phyloP scores from a whole-genome alignment of 2,888 invertebrate genomes.

The Lithophane semibrunnea region DNA sequence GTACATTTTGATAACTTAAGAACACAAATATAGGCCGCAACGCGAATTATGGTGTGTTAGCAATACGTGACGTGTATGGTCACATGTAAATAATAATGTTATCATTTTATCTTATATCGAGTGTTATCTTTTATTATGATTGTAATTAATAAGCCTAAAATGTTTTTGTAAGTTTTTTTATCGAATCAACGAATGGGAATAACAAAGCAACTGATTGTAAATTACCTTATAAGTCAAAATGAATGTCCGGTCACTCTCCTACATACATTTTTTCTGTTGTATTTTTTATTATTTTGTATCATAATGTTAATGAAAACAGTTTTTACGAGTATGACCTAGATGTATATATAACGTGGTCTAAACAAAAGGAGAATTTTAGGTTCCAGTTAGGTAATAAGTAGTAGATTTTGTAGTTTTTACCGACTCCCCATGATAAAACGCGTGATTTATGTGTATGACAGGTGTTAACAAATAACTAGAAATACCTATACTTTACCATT shows the following conservation, averaged over 20 bases:
- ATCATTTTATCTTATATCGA: slow-evolving; percentile 20
- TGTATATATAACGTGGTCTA: background rate
- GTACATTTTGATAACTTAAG: background rate
- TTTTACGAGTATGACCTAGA: background rate
- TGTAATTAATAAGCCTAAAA: slow-evolving; percentile 18
- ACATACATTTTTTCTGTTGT: background rate
- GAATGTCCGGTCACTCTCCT: background rate
- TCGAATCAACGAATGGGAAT: slow-evolving; percentile 17
- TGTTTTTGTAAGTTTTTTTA: slow-evolving; percentile 18
- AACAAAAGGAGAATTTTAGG: background rate
- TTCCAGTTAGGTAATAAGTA: background rate
- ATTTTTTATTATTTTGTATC: background rate
- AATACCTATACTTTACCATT: background rate
- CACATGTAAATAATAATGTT: slow-evolving; percentile 31
- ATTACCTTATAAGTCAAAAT: slow-evolving; percentile 20
- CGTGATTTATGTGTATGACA: background rate
- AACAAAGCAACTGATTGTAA: slow-evolving; percentile 31
- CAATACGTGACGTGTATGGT: background rate
- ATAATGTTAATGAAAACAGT: background rate
- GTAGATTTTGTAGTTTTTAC: too few species aligned
- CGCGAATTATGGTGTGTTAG: background rate
- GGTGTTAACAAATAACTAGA: background rate
- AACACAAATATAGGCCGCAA: slow-evolving; percentile 9
- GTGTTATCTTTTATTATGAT: background rate
- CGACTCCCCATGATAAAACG: background rate